These are phyloP conservation scores for Heliconius hewitsoni DNA, from an alignment of 1,140 invertebrate genomes.

Conservation along the genomic window DNA sequence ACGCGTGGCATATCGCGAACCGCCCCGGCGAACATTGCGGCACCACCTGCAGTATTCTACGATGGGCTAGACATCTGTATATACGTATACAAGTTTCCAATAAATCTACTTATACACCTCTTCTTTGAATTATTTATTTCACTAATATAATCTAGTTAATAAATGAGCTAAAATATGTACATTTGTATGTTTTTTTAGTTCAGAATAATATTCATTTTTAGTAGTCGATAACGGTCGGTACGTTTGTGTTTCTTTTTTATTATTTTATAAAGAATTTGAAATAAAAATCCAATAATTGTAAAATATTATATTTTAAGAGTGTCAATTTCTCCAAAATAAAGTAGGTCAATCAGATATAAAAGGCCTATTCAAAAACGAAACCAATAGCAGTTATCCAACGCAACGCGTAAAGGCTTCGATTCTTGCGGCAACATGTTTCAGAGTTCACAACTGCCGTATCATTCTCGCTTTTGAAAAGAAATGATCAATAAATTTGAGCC, in stretches of 20 bases:
- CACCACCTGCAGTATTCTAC: constrained; percentile 39
- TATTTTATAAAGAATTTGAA: neutral
- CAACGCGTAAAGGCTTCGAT: constrained; percentile 58
- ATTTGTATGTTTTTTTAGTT: neutral
- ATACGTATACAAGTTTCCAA: constrained; percentile 17
- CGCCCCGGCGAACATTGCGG: constrained; percentile 37
- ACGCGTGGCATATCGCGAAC: constrained; percentile 60
- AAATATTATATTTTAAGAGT: constrained; percentile 55
- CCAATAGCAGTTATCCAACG: constrained; percentile 68
- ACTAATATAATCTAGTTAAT: neutral
- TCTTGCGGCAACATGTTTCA: constrained; percentile 60
- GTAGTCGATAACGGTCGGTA: neutral
- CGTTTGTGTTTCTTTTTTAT: neutral
- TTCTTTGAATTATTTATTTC: neutral
- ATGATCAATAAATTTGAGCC: constrained; percentile 77
- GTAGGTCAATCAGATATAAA: constrained; percentile 76
- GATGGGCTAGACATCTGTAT: constrained; percentile 34
- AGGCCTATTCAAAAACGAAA: constrained; percentile 76
- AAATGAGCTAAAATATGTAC: neutral
- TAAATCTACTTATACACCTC: neutral
- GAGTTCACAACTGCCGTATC: constrained; percentile 61
- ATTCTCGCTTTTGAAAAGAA: constrained; percentile 73
- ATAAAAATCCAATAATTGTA: constrained; percentile 45
- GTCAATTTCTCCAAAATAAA: constrained; percentile 69
- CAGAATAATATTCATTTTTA: neutral